These are phyloP conservation scores for Caenorhabditis inopinata DNA, from an alignment of 1,140 invertebrate genomes.

Conservation along the genomic window DNA sequence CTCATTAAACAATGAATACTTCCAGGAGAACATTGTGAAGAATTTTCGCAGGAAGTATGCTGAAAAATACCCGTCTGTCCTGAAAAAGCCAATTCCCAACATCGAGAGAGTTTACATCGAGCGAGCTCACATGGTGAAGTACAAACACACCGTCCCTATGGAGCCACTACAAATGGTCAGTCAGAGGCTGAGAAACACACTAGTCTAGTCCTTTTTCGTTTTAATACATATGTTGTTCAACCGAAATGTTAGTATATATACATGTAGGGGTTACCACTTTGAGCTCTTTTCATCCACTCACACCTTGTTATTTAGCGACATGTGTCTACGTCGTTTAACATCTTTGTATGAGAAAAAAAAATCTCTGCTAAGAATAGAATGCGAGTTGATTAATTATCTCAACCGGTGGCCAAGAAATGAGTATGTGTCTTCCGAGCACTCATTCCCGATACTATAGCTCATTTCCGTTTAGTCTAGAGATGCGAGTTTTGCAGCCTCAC, in stretches of 20 bases:
- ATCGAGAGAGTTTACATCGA: neutral
- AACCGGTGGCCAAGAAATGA: neutral
- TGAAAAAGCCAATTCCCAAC: neutral
- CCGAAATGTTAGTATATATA: too few relatives aligned
- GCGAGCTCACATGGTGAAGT: neutral
- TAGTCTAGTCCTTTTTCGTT: too few relatives aligned
- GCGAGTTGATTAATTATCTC: neutral
- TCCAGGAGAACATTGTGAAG: neutral
- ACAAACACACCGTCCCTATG: neutral
- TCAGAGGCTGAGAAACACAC: too few relatives aligned
- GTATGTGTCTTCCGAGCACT: neutral
- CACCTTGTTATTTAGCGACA: too few relatives aligned
- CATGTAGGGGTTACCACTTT: too few relatives aligned
- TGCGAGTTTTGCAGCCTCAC: neutral
- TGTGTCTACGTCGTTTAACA: too few relatives aligned
- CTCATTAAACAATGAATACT: neutral
- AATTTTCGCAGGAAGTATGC: neutral
- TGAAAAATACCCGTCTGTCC: neutral
- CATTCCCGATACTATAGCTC: neutral
- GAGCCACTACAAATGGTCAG: neutral
- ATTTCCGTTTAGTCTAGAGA: neutral
- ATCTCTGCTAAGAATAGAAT: too few relatives aligned
- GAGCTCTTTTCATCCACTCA: too few relatives aligned
- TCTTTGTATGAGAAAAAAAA: too few relatives aligned
- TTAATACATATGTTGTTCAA: too few relatives aligned